A percentile compares a stretch with the other conserved stretches of the same genome.
These are phyloP conservation scores for Polypterus bichir DNA, from an alignment of 2,113 vertebrate species.

Conservation along the genomic window DNA sequence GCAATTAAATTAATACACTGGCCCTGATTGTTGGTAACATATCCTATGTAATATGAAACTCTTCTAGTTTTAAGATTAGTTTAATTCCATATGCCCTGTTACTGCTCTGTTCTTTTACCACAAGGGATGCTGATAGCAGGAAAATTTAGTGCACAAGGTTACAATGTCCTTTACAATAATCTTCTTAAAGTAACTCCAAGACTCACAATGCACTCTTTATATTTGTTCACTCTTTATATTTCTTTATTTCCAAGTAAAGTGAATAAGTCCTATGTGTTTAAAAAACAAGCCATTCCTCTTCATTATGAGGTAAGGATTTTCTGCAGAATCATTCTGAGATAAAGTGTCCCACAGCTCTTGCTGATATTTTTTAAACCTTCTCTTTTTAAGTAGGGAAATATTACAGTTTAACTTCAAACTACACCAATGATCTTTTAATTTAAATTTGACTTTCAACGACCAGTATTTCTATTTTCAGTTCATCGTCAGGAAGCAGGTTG, in stretches of 20 bases:
- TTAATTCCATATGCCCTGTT: not conserved
- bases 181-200: not conserved
- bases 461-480: no score
- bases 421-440: no score
- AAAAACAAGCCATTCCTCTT: not conserved
- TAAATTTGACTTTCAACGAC: no score
- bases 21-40: conserved; percentile 19
- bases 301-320: not conserved
- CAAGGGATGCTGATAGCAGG: not conserved
- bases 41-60: conserved; percentile 14
- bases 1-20: conserved; percentile 21
- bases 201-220: not conserved
- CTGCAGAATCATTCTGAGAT: not conserved
- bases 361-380: not conserved
- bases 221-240: not conserved
- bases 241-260: not conserved
- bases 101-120: not conserved
- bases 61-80: not conserved
- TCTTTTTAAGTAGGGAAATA: not conserved
- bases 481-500: no score
- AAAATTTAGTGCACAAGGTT: not conserved
- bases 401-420: no score
- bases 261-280: not conserved
- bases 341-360: not conserved
- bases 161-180: not conserved